Evolutionary conservation across 2,888 invertebrate species (phyloP), one percentile per base, ranked within the genome.

Genomic region (Listrodromus nycthemerus): DNA sequence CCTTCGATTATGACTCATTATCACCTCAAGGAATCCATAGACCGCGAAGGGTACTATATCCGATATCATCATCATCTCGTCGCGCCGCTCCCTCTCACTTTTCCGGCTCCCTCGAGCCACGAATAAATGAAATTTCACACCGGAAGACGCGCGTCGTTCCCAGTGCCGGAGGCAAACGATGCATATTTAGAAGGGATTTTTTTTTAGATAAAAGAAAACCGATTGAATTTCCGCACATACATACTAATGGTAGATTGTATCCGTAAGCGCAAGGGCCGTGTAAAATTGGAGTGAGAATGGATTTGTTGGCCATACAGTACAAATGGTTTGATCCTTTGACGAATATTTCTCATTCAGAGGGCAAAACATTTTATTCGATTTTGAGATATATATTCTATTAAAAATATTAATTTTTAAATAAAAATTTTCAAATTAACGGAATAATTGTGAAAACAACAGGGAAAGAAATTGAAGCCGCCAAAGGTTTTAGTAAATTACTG

Each of bases 101-200:
- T 58, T 24, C 71, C 37, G 41, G 27, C 58, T 71, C 21, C 27
- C 13, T 4, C 24, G 7, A 58, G 41, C 3, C 21, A 58, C 27
- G 10, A 58, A 10, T 24, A n/a, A 58, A 58, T 27, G 71, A 71
- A 71, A 58, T 71, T 71, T 41, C 41, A 45, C 71, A 41, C 41
- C n/a, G 21, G 55, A 24, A 30, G 50, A 69, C 30, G 30, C 27
- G 27, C 58, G n/a, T n/a, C 16, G 33, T 4, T 55, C 10, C 30
- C 33, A 10, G 7, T 37, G 37, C 6, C 21, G 19, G 2, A 33
- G 27, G 61, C n/a, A 27, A 61, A 61, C 30, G 61, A 30, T 61
- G 30, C 16, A 30, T 45, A 45, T 16, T 16, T 45, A 45, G 13
- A 41, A 16, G 13, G n/a, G n/a, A 4, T 16, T 45, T 45, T 41